Evolutionary conservation across 1,140 invertebrate species (phyloP).

Genomic region (Arion vulgaris): DNA sequence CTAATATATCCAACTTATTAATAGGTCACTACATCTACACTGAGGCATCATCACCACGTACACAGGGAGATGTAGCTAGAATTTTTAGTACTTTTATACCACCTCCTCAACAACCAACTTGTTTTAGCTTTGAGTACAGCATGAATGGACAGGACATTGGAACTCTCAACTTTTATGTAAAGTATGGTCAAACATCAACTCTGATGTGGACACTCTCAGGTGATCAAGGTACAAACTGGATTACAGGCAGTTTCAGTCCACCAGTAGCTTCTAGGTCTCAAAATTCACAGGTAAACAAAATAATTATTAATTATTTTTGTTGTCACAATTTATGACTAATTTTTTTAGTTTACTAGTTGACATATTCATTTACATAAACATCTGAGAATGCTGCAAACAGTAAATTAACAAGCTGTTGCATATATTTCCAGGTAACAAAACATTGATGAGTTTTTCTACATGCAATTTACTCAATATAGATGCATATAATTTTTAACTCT

Average conservation of each 20-base stretch:
- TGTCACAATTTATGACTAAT: neutral
- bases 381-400: no score
- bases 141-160: conserved; percentile 27
- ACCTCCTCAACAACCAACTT: neutral
- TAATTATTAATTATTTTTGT: neutral
- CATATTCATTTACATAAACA: no score
- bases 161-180: conserved; percentile 24
- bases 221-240: conserved; percentile 19
- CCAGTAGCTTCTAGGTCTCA: neutral
- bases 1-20: neutral
- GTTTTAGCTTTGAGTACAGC: conserved; percentile 25
- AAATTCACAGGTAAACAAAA: conserved; percentile 11
- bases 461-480: no score
- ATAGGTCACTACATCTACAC: conserved; percentile 30
- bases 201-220: conserved; percentile 24
- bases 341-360: no score
- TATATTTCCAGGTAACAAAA: no score
- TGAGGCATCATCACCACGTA: neutral
- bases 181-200: neutral
- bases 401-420: no score
- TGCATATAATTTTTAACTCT: no score
- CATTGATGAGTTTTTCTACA: no score
- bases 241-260: neutral
- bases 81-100: conserved; percentile 18
- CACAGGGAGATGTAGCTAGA: conserved; percentile 22